Base-by-base conservation (phyloP, 2,888 invertebrate species). In the Pomacea canaliculata region DNA sequence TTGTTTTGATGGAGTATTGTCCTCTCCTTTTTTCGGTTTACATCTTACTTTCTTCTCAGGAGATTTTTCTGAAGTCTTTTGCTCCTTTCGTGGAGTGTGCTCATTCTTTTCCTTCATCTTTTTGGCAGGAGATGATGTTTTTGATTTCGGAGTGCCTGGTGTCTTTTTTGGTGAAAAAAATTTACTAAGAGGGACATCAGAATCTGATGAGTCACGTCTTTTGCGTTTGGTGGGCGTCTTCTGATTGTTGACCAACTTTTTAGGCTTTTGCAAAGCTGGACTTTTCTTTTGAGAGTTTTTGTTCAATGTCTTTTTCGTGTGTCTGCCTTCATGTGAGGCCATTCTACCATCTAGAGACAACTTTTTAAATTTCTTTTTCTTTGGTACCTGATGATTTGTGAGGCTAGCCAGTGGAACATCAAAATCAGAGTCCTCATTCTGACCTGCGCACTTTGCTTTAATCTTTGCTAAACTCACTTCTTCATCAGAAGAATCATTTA, bases 361-460 rank as follows among this genome's bases (percentile, higher is more conserved):
- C 3, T 75, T 76, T 59, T 70, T 71, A 27, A 27, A 23, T 37
- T 78, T 77, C 37, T 82, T 83, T 80, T 84, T 85, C 71, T 83
- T 81, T 27, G 85, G 84, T 4, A 82, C 82, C 65, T 79, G 68
- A 60, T 84, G 77, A 48, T 78, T 78, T 19, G 82, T 84, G 46
- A 87, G 78, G 62, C 81, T 82, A 60, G 83, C 78, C 56, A 87
- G 77, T 13, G 86, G 87, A 13, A 82, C 82, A 75, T 86, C 85
- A 5, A 83, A 85, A 70, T 85, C 85, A 13, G 80, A 80, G 49
- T 79, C 81, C 60, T n/a, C 68, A 19, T 48, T 66, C 13, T 19
- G 10, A 27, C 70, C 56, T 48, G 65, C 69, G 18, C 51, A 56
- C 62, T 68, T 67, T 51, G 48, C 78, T 74, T 85, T 84, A 23